Evolutionary conservation across 2,888 invertebrate genomes (phyloP), one percentile per base, ranked within the genome.

Genomic region (Drosophila conformis): DNA sequence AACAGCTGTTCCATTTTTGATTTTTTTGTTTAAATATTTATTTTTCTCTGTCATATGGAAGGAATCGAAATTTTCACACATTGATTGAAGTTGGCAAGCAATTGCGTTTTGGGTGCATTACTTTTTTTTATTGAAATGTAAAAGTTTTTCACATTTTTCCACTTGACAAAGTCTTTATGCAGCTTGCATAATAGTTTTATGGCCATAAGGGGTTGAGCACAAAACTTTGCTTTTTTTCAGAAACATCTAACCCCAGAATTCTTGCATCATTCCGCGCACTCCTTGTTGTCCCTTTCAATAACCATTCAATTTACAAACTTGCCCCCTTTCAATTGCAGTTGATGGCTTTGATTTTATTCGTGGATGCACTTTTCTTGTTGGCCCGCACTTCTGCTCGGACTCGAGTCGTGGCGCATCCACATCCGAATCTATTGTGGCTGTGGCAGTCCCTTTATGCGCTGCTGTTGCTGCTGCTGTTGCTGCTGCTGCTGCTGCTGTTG

Each of bases 311-410:
- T 82, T 78, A 70, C 58, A 71, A 63, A 67, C 57, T 69, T 57
- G 40, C 57, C 40, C 57, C 31, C 21, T 57, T 57, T 42, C 90
- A 87, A 90, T 87, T 86, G 84, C 86, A 87, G 90, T 87, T 87
- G 87, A 87, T 87, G 87, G 87, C 87, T 87, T 88, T 87, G 87
- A 87, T 87, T 87, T 88, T 90, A 87, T 87, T 90, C 89, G 87
- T 90, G 89, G 81, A 88, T 87, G 89, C 84, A 87, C 87, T 90
- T 90, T 90, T 88, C 90, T 76, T 78, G 87, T 78, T 89, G 89
- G 74, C 66, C 35, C 29, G 36, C 33, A 11, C 38, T 40, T 51
- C 27, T 63, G 15, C 29, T 70, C 56, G 72, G 60, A 48, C 58
- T 13, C 18, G 48, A 60, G 35, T 65, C 70, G 62, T 69, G 77